phyloP scores from a whole-genome alignment of 2,113 vertebrate species.

The Phrynosoma blainvillii region DNA sequence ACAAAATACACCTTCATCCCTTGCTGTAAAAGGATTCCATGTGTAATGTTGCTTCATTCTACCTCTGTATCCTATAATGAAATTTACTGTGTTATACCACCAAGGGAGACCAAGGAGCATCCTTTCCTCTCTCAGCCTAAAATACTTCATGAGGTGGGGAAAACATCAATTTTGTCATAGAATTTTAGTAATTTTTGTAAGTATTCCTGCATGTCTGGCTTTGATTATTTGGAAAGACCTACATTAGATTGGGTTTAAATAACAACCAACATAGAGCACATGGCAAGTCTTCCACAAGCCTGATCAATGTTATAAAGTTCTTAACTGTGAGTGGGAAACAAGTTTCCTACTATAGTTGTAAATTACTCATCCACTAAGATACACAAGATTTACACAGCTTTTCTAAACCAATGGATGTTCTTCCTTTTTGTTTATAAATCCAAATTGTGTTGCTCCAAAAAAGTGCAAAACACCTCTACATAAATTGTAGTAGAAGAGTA shows the following conservation, averaged over 20 bases:
- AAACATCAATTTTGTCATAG: too few species aligned
- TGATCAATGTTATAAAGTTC: neutral
- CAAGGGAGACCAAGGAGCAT: too few species aligned
- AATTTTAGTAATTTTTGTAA: too few species aligned
- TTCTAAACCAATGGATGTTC: constrained; percentile 42
- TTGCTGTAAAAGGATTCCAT: too few species aligned
- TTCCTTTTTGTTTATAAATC: constrained; percentile 54
- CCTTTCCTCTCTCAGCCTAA: too few species aligned
- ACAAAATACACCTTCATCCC: too few species aligned
- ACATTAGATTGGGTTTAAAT: neutral
- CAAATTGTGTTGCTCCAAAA: constrained; percentile 55
- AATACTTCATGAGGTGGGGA: too few species aligned
- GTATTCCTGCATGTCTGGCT: neutral
- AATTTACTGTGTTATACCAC: too few species aligned
- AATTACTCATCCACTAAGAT: constrained; percentile 20
- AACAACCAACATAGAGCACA: neutral
- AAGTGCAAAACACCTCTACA: constrained; percentile 28
- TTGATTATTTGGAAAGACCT: neutral
- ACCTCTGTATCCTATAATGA: too few species aligned
- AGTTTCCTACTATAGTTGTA: constrained; percentile 9
- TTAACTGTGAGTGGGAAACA: neutral
- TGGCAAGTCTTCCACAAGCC: neutral
- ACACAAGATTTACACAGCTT: constrained; percentile 22
- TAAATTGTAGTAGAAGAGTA: constrained; percentile 39
- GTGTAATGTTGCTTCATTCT: too few species aligned